These are phyloP conservation scores for Emydoidea blandingii DNA, from an alignment of 2,797 vertebrate species.

Conservation along the genomic window DNA sequence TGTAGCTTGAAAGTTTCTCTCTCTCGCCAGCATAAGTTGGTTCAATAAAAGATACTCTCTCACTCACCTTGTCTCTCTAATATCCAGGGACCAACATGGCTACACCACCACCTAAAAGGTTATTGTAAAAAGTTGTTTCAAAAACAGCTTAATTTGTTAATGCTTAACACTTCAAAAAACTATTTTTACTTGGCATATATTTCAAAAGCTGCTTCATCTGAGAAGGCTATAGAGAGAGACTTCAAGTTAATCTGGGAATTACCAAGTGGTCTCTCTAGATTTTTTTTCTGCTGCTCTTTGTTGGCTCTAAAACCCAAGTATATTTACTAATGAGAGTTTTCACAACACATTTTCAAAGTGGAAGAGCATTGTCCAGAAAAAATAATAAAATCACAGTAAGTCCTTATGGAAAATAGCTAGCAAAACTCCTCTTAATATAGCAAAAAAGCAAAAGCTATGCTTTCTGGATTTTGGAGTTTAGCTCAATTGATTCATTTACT, in stretches of 20 bases:
- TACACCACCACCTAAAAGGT: background rate
- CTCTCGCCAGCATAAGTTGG: background rate
- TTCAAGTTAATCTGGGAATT: background rate
- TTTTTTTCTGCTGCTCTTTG: background rate
- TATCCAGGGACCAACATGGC: background rate
- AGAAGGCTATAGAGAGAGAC: background rate
- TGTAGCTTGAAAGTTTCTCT: background rate
- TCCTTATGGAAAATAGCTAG: background rate
- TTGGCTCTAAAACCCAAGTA: background rate
- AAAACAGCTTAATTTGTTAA: background rate
- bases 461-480: constrained; percentile 46
- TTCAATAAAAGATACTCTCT: background rate
- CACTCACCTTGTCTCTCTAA: background rate
- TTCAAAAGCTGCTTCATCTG: background rate
- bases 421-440: constrained; percentile 42
- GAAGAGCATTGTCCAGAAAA: background rate
- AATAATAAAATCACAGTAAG: background rate
- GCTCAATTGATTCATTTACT: constrained; percentile 55
- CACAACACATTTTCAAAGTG: background rate
- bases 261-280: background rate
- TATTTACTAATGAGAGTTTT: background rate
- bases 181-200: background rate
- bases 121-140: background rate
- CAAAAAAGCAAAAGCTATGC: constrained; percentile 46
- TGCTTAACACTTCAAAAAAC: background rate